phyloP scores from a whole-genome alignment of 2,888 invertebrate genomes.

The Heliconius ismenius region DNA sequence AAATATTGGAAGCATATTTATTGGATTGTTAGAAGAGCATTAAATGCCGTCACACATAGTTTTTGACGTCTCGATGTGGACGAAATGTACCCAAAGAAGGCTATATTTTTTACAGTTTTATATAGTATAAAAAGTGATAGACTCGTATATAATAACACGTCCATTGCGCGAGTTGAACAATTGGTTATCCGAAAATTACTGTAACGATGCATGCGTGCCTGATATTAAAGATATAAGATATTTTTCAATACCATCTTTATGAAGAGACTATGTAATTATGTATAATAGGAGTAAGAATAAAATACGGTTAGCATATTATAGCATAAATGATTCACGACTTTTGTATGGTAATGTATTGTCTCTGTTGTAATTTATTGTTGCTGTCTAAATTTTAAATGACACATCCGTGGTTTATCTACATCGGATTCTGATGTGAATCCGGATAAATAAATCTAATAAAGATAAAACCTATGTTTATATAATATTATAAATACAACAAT shows the following conservation, averaged over 20 bases:
- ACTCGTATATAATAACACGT: constrained; percentile 66
- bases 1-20: constrained; percentile 60
- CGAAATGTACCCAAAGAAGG: constrained; percentile 66
- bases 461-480: constrained; percentile 28
- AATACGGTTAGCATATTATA: constrained; percentile 37
- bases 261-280: constrained; percentile 46
- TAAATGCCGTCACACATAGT: constrained; percentile 67
- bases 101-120: constrained; percentile 80
- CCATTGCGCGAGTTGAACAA: constrained; percentile 63
- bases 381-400: constrained; percentile 35
- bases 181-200: constrained; percentile 57
- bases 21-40: constrained; percentile 68
- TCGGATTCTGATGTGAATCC: constrained; percentile 32
- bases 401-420: constrained; percentile 30
- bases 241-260: constrained; percentile 69
- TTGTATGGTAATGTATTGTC: constrained; percentile 40
- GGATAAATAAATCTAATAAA: constrained; percentile 29
- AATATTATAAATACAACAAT: constrained; percentile 28
- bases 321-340: constrained; percentile 40
- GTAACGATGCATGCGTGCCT: constrained; percentile 72
- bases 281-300: constrained; percentile 41
- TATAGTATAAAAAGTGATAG: constrained; percentile 58
- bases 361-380: constrained; percentile 38
- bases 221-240: constrained; percentile 67
- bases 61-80: constrained; percentile 61